phyloP scores from a whole-genome alignment of 2,888 invertebrate species.

The Plagodis pulveraria region DNA sequence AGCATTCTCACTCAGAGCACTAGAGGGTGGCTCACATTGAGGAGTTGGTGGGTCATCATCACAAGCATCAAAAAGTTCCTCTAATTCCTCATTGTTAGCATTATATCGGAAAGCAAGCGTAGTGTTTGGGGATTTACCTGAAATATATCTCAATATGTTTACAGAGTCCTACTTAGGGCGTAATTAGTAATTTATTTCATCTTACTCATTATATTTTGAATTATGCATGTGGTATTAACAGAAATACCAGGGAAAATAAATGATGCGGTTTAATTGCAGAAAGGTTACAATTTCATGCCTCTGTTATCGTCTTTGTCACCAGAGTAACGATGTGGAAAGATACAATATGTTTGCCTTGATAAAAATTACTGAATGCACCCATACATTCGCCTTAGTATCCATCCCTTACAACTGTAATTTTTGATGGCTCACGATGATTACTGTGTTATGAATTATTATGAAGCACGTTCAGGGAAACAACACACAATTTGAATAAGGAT shows the following conservation, averaged over 20 bases:
- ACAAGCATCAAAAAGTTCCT: conserved; percentile 87
- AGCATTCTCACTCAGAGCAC: conserved; percentile 63
- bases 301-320: conserved; percentile 66
- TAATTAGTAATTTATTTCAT: not conserved
- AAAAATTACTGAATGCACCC: not conserved
- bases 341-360: conserved; percentile 3
- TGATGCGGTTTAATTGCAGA: conserved; percentile 3
- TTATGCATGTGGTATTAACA: not conserved
- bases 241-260: not conserved
- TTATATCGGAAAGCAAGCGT: conserved; percentile 88
- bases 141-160: conserved; percentile 27
- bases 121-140: conserved; percentile 77
- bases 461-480: conserved; percentile 11
- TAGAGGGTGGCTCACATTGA: conserved; percentile 70
- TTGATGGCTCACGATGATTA: no score
- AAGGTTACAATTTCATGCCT: not conserved
- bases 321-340: conserved; percentile 49
- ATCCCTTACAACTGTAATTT: no score
- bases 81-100: conserved; percentile 91
- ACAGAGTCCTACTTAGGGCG: no score
- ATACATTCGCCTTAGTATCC: not conserved
- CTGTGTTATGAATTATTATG: conserved; percentile 25
- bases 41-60: conserved; percentile 84
- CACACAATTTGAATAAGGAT: no score
- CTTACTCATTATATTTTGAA: conserved; percentile 1